Evolutionary conservation across 1,140 invertebrate species (phyloP).

Genomic region (Brachionus rotundiformis): DNA sequence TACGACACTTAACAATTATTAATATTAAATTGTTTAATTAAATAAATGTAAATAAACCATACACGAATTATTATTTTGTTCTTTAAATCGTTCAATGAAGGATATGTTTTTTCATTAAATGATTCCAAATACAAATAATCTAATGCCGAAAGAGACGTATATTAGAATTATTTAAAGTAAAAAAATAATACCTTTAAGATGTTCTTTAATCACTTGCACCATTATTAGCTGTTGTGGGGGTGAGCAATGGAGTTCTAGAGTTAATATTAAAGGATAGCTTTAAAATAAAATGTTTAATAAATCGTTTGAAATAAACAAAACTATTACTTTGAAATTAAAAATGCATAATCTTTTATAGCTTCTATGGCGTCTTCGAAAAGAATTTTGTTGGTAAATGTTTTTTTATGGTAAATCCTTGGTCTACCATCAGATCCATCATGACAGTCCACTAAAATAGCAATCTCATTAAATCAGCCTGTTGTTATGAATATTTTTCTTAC

Average conservation of each 20-base stretch:
- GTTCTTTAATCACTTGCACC: conserved; percentile 41
- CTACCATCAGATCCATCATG: conserved; percentile 25
- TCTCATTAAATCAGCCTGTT: not conserved
- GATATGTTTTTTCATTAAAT: not conserved
- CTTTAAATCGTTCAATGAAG: conserved; percentile 26
- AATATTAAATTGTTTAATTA: not conserved
- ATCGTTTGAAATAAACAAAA: not conserved
- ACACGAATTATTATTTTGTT: conserved; percentile 37
- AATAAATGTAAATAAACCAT: not conserved
- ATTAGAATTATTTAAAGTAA: too few relatives aligned
- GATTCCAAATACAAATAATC: not conserved
- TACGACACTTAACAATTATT: not conserved
- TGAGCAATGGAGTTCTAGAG: conserved; percentile 37
- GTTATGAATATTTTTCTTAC: not conserved
- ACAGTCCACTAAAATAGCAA: not conserved
- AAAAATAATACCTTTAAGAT: conserved; percentile 13
- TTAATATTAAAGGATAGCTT: conserved; percentile 42
- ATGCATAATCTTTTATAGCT: conserved; percentile 15
- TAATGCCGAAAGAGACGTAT: too few relatives aligned
- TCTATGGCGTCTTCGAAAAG: conserved; percentile 22
- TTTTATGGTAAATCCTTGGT: conserved; percentile 45
- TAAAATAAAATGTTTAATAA: not conserved
- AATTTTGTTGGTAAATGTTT: conserved; percentile 45
- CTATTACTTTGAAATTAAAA: not conserved
- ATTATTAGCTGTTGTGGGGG: conserved; percentile 35